Conservation (phyloP, 2,888 invertebrate species). For the Nasonovia ribisnigri region DNA sequence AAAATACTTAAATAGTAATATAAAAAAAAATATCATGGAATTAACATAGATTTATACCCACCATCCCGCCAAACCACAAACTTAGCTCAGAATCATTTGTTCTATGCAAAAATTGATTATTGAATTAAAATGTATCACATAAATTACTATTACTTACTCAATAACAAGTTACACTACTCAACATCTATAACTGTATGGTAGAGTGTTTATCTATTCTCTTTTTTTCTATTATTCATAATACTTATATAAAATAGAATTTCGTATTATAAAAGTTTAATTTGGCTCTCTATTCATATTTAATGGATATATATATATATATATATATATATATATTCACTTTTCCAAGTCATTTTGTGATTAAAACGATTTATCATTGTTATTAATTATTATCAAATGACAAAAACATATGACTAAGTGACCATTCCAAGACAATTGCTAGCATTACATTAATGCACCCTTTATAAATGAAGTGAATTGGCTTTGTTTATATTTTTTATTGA, state of each 20-base stretch:
- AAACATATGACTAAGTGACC: neutral
- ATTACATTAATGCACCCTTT: neutral
- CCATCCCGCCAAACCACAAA: neutral
- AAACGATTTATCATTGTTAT: neutral
- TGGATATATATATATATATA: too few species aligned
- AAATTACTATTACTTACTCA: neutral
- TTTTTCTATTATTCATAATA: neutral
- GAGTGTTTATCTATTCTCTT: neutral
- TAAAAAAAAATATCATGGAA: neutral
- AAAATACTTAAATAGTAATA: too few species aligned
- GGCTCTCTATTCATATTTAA: neutral
- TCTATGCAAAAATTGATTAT: neutral
- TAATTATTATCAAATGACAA: constrained; percentile 2
- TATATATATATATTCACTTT: neutral
- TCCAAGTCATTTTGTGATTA: neutral
- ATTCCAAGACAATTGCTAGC: neutral
- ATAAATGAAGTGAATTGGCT: neutral
- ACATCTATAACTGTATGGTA: too few species aligned
- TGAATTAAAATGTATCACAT: neutral
- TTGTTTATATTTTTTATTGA: neutral
- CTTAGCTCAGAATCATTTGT: neutral
- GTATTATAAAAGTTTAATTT: neutral
- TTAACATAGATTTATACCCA: neutral
- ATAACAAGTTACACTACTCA: neutral
- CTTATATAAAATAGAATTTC: neutral